Evolutionary conservation across 1,140 invertebrate species (phyloP).

Genomic region (Drosophila erecta): DNA sequence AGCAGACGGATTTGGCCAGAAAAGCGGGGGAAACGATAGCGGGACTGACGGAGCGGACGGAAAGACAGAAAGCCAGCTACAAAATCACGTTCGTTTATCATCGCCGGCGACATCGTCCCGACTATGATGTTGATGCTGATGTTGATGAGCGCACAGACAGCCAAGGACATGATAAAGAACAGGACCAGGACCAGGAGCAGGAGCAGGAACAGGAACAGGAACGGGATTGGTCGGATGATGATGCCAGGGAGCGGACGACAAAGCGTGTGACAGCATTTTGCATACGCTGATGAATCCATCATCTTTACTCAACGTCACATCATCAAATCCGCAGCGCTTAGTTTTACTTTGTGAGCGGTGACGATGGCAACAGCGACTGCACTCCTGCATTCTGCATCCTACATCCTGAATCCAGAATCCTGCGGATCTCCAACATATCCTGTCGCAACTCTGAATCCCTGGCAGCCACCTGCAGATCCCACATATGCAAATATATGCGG

Average conservation of each 20-base stretch:
- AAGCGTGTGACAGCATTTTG: conserved; percentile 83
- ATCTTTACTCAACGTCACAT: conserved; percentile 83
- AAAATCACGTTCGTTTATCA: conserved; percentile 82
- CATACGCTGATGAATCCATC: conserved; percentile 83
- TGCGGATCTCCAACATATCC: conserved; percentile 17
- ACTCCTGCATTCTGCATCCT: conserved; percentile 26
- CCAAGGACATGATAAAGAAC: conserved; percentile 42
- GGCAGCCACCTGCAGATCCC: conserved; percentile 23
- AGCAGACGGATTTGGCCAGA: conserved; percentile 60
- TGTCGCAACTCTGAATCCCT: not conserved
- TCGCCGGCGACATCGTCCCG: conserved; percentile 66
- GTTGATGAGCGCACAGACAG: conserved; percentile 74
- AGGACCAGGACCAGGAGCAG: not conserved
- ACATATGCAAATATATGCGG: conserved; percentile 49
- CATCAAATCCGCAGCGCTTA: conserved; percentile 76
- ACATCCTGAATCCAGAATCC: conserved; percentile 6
- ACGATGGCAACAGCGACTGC: conserved; percentile 28
- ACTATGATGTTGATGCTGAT: conserved; percentile 74
- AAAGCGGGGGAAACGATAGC: not conserved
- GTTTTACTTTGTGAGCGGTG: conserved; percentile 60
- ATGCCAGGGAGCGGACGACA: conserved; percentile 55
- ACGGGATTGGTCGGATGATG: conserved; percentile 39
- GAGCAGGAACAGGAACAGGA: not conserved
- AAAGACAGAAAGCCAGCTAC: conserved; percentile 65
- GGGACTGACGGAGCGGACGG: not conserved